phyloP scores from a whole-genome alignment of 1,140 invertebrate species.

The Eufriesea mexicana region DNA sequence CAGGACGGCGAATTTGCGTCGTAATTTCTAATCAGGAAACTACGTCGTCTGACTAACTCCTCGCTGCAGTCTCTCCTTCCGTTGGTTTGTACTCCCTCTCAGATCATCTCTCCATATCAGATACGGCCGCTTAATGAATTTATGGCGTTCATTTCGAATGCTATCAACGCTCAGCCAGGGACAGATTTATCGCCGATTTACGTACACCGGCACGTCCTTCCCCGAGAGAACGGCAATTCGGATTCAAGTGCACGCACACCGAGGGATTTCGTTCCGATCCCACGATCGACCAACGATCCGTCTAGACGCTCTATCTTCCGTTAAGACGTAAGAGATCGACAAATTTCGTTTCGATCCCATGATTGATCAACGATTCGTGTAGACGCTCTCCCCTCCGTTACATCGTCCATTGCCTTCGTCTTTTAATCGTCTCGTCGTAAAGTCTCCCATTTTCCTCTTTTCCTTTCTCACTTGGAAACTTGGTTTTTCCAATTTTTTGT shows the following conservation, averaged over 20 bases:
- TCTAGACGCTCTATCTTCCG: not conserved
- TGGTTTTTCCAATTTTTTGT: no score
- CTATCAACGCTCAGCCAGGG: conserved; percentile 56
- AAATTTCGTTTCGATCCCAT: no score
- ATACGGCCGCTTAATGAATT: conserved; percentile 67
- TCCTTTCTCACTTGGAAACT: no score
- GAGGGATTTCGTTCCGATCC: conserved; percentile 39
- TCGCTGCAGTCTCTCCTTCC: conserved; percentile 23
- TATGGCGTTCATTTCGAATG: conserved; percentile 62
- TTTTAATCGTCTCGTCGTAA: no score
- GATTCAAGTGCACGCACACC: conserved; percentile 27
- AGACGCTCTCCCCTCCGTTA: no score
- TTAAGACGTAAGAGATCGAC: no score
- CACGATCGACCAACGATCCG: not conserved
- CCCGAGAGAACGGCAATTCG: conserved; percentile 48
- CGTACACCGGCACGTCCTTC: conserved; percentile 30
- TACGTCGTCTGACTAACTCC: not conserved
- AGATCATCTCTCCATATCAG: conserved; percentile 59
- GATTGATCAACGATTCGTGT: no score
- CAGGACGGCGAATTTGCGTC: not conserved
- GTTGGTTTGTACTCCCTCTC: conserved; percentile 22
- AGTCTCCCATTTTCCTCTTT: no score
- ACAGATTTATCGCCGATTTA: conserved; percentile 66
- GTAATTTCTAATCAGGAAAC: conserved; percentile 33
- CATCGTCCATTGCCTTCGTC: no score